A percentile compares a stretch with the other conserved stretches of the same genome.
These are phyloP conservation scores for Chrysogorgia sp. DNA, from an alignment of 92 coral and sea anemone genomes.

Conservation along the genomic window DNA sequence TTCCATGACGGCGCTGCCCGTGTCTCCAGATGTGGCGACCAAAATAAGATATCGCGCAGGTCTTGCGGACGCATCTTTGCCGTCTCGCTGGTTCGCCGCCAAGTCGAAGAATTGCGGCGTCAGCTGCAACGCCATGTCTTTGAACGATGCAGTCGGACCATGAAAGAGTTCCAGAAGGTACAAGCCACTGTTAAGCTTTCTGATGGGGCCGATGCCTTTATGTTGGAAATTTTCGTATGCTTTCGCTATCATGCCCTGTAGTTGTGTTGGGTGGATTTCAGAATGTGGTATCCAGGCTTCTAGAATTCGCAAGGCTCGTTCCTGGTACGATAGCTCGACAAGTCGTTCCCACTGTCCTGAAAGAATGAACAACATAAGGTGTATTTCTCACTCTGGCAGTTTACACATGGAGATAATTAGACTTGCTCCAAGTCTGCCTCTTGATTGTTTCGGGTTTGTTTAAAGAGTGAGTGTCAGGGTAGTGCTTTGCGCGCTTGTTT, in stretches of 20 bases:
- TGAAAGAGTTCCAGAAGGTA: constrained; percentile 78
- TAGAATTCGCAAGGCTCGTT: constrained; percentile 77
- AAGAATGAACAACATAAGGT: not conserved
- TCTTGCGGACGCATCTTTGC: too few species aligned
- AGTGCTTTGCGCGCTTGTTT: too few species aligned
- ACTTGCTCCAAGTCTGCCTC: too few species aligned
- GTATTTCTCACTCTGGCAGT: not conserved
- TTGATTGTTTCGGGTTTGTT: too few species aligned
- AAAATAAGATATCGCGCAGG: constrained; percentile 72
- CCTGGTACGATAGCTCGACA: constrained; percentile 71
- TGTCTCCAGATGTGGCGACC: constrained; percentile 96
- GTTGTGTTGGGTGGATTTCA: constrained; percentile 72
- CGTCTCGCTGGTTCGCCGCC: too few species aligned
- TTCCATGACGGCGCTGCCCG: constrained; percentile 94
- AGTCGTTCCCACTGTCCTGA: constrained; percentile 87
- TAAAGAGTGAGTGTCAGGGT: too few species aligned
- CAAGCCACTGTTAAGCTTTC: constrained; percentile 62
- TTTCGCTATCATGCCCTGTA: constrained; percentile 68
- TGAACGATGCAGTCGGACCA: constrained; percentile 96
- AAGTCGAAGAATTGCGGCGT: constrained; percentile 80
- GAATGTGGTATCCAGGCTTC: constrained; percentile 75
- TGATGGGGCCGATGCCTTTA: constrained; percentile 68
- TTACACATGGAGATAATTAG: too few species aligned
- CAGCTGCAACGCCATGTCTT: constrained; percentile 86
- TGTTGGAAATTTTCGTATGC: constrained; percentile 83